Conservation (phyloP, 2,113 vertebrate genomes). For the Pseudopipra pipra region DNA sequence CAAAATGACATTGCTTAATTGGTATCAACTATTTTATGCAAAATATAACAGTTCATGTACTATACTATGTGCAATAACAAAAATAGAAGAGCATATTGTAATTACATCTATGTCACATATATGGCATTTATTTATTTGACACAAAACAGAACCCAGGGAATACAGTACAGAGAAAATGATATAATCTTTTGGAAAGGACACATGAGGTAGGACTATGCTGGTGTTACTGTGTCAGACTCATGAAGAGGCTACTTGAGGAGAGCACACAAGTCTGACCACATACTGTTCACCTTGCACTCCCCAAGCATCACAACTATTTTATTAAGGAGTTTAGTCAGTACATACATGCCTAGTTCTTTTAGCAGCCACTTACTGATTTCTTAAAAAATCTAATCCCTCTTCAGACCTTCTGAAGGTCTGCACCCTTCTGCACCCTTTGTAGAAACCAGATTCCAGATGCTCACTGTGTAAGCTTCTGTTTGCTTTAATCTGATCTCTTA, state of each 20-base stretch:
- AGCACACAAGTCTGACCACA: neutral
- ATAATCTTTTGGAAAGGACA: neutral
- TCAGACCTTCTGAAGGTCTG: accelerated
- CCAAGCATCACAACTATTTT: neutral
- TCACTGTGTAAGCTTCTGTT: neutral
- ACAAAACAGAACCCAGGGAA: neutral
- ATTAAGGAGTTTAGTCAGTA: neutral
- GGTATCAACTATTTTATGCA: neutral
- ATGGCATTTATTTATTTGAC: neutral
- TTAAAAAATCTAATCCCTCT: neutral
- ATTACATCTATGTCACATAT: neutral
- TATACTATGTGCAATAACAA: neutral
- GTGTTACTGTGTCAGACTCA: neutral
- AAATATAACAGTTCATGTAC: neutral
- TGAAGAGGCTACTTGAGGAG: neutral
- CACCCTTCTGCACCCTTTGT: neutral
- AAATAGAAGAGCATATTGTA: neutral
- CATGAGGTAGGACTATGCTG: neutral
- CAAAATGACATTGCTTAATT: neutral
- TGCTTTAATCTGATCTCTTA: neutral
- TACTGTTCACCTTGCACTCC: neutral
- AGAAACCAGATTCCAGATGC: neutral
- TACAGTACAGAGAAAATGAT: neutral
- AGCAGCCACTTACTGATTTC: neutral
- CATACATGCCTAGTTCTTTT: neutral